Conservation (phyloP, 2,113 vertebrate species). For the Siniperca knerii region DNA sequence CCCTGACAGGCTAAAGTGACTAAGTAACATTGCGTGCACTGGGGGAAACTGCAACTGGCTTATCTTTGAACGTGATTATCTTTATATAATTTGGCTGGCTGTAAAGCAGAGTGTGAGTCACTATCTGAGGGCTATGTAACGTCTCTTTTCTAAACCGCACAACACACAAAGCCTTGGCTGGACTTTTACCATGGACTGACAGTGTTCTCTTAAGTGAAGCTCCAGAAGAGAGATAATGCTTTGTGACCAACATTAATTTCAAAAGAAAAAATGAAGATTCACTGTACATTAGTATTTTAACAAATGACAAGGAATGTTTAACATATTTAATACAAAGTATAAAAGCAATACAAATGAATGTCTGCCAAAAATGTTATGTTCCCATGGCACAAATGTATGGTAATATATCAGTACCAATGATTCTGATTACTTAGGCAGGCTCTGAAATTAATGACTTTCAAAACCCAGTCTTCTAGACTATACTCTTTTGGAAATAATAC, state of each 20-base stretch:
- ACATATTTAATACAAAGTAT: neutral
- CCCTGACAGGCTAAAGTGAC: constrained; percentile 82
- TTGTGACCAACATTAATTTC: constrained; percentile 13
- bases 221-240: constrained; percentile 21
- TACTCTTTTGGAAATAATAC: constrained; percentile 8
- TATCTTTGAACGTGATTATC: constrained; percentile 84
- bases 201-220: constrained; percentile 37
- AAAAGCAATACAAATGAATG: neutral
- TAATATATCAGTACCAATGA: neutral
- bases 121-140: constrained; percentile 74
- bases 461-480: neutral
- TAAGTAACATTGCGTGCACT: constrained; percentile 74
- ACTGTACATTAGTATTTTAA: constrained; percentile 1
- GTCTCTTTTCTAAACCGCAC: constrained; percentile 58
- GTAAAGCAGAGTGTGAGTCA: constrained; percentile 80
- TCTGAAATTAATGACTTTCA: neutral
- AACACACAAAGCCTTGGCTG: constrained; percentile 56
- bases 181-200: constrained; percentile 58
- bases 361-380: neutral
- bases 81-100: constrained; percentile 82
- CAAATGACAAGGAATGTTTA: neutral
- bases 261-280: constrained; percentile 4
- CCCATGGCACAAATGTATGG: neutral
- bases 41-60: constrained; percentile 75
- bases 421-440: constrained; percentile 10